These are phyloP conservation scores for Elgonia sp. DNA, from an alignment of 2,888 invertebrate genomes.

Conservation along the genomic window DNA sequence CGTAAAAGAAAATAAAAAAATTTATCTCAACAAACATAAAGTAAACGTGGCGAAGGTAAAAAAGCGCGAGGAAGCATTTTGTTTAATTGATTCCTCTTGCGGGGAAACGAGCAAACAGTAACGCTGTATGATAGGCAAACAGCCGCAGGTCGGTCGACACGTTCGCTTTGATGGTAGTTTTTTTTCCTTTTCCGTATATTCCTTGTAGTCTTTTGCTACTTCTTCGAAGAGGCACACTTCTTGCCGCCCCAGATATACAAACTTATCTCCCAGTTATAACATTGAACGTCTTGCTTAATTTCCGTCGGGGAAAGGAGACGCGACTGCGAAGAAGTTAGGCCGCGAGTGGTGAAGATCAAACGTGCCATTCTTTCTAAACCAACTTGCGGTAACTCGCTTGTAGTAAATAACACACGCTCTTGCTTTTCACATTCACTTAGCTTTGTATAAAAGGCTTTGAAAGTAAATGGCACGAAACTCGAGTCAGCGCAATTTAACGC, in stretches of 20 bases:
- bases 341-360: slow-evolving; percentile 67
- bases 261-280: slow-evolving; percentile 48
- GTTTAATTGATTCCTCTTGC: slow-evolving; percentile 63
- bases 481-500: slow-evolving; percentile 61
- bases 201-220: slow-evolving; percentile 48
- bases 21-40: background rate
- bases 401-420: slow-evolving; percentile 64
- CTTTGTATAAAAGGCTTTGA: slow-evolving; percentile 57
- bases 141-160: slow-evolving; percentile 76
- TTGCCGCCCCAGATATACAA: slow-evolving; percentile 36
- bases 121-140: slow-evolving; percentile 79
- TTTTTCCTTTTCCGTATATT: slow-evolving; percentile 65
- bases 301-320: slow-evolving; percentile 38
- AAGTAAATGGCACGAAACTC: slow-evolving; percentile 55
- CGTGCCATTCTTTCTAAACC: slow-evolving; percentile 67
- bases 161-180: slow-evolving; percentile 78
- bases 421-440: slow-evolving; percentile 65
- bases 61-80: background rate
- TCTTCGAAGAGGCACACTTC: slow-evolving; percentile 44
- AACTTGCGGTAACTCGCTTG: slow-evolving; percentile 64
- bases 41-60: background rate
- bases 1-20: background rate
- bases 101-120: slow-evolving; percentile 78
- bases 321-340: slow-evolving; percentile 13
- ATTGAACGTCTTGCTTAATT: slow-evolving; percentile 51